Base-by-base conservation (phyloP, 2,113 vertebrate genomes). In the Poeciliopsis occidentalis region DNA sequence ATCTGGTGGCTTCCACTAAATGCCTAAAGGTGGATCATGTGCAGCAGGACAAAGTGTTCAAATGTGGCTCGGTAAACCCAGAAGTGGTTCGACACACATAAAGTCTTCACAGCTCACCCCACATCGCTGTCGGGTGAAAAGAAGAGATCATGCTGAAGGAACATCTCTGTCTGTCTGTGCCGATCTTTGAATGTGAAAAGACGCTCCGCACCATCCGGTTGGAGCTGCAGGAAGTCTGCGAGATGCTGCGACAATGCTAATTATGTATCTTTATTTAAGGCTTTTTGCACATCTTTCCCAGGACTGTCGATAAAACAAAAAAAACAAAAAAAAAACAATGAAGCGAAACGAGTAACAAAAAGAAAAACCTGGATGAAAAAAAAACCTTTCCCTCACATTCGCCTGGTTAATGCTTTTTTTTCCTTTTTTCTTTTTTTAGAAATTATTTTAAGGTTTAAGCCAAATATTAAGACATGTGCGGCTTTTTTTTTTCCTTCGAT, bases 391-490 rank as follows among this genome's bases (percentile, higher is more conserved):
- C 51, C 24, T 57, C 24, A 57, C 24, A n/a, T 26, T 32, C 60
- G 75, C 64, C 62, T 47, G 37, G 27, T 31, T 75, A 79, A 86
- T 74, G 72, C 64, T 81, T 64, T 41, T n/a, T 41, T 41, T 41
- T 10, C 32, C 61, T 54, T 8, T 19, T 8, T 70, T 65, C 51
- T 67, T 71, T 57, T 78, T 70, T 51, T 17, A 37, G 10, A 37
- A 37, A 64, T 68, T 54, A 68, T 73, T 63, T 78, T 73, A 78
- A 37, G 74, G 29, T 47, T 66, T 71, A 7, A 71, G 72, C 65
- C 12, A 70, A 67, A 65, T 69, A 64, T 73, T 78, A 78, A 80
- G 77, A 88, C 80, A 54, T 72, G 34, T 68, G 61, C 80, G 65
- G 69, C 60, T 37, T 37, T 37, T 34, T 34, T 34, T 34, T 34